These are phyloP conservation scores for Sebastes flavidus DNA, from an alignment of 2,797 vertebrate species.

Conservation along the genomic window DNA sequence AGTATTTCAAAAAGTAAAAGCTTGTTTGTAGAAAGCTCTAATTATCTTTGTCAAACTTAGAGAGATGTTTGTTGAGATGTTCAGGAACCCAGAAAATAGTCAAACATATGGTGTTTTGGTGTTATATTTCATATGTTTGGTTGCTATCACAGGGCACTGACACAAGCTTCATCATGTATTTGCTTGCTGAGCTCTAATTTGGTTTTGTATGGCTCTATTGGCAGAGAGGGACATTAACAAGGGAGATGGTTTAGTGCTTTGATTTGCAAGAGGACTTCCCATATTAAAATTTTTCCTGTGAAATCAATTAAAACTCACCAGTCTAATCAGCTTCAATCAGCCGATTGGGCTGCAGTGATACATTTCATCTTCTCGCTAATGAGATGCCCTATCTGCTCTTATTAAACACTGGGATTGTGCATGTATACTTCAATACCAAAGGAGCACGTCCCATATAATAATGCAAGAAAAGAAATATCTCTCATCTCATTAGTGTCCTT, in stretches of 20 bases:
- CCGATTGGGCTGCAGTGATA: not conserved
- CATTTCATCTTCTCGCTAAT: conserved; percentile 8
- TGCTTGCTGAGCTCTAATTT: not conserved
- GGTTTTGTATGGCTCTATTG: not conserved
- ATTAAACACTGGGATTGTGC: not conserved
- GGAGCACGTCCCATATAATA: not conserved
- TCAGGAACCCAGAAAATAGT: not conserved
- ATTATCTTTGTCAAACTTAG: not conserved
- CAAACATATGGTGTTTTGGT: not conserved
- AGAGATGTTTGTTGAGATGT: not conserved
- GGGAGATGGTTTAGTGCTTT: not conserved
- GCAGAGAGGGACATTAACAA: not conserved
- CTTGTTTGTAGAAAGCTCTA: not conserved
- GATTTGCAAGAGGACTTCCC: not conserved
- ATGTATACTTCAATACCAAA: not conserved
- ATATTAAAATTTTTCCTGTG: not conserved
- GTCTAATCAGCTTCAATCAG: conserved; percentile 28
- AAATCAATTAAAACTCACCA: not conserved
- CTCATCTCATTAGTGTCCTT: not conserved
- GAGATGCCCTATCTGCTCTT: conserved; percentile 1
- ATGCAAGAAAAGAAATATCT: not conserved
- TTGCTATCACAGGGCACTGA: not conserved
- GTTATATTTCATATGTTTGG: not conserved
- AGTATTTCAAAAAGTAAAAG: not conserved
- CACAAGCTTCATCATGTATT: not conserved